phyloP scores from a whole-genome alignment of 1,140 invertebrate species.

The Drosophila bipectinata region DNA sequence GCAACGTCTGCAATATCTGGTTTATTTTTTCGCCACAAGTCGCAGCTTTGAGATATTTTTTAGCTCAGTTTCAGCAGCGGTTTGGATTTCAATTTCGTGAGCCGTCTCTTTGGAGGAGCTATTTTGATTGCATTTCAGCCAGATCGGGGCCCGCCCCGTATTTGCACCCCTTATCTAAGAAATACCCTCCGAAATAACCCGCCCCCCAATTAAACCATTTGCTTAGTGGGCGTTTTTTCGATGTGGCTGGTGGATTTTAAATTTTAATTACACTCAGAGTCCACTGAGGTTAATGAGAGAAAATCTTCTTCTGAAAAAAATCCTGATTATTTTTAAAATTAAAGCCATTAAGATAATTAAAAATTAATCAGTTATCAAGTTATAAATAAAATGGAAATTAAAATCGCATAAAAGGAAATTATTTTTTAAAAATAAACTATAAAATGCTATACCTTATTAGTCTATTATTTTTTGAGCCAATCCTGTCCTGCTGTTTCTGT shows the following conservation, averaged over 20 bases:
- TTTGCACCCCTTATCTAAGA: constrained; percentile 21
- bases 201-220: constrained; percentile 24
- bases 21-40: constrained; percentile 1
- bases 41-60: constrained; percentile 9
- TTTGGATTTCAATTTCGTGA: constrained; percentile 42
- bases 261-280: constrained; percentile 40
- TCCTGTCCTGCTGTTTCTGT: constrained; percentile 10
- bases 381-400: not conserved
- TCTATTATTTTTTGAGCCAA: not conserved
- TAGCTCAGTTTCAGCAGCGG: constrained; percentile 18
- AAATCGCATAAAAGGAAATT: not conserved
- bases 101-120: constrained; percentile 42
- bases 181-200: not conserved
- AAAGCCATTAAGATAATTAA: not conserved
- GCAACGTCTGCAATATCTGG: constrained; percentile 9
- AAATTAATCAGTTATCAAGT: not conserved
- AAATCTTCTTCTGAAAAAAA: constrained; percentile 1
- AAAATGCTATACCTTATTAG: not conserved
- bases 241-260: constrained; percentile 29
- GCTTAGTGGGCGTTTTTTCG: constrained; percentile 32
- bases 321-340: not conserved
- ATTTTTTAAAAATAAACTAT: not conserved
- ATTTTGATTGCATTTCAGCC: constrained; percentile 64
- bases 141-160: constrained; percentile 3
- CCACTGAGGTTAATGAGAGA: not conserved